Percentiles rank a stretch among this genome's conserved stretches.
These are phyloP conservation scores for Drosophila biarmipes DNA, from an alignment of 1,140 invertebrate genomes.

Conservation along the genomic window DNA sequence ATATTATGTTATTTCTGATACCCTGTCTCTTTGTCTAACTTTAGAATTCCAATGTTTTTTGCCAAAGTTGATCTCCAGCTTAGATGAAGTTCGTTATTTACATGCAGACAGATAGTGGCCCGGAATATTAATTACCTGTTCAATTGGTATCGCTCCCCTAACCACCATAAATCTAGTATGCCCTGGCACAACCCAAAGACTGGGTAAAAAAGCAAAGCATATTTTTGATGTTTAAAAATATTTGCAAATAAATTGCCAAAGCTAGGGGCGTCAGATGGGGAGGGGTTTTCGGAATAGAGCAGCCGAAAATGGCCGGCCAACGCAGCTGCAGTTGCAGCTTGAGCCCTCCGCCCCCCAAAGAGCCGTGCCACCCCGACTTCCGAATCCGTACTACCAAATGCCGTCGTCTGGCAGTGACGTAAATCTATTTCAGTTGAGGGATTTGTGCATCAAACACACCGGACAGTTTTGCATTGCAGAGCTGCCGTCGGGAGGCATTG, in stretches of 20 bases:
- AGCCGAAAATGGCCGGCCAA: conserved; percentile 72
- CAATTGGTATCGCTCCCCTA: neutral
- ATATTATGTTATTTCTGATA: too few species aligned
- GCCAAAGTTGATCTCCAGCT: too few species aligned
- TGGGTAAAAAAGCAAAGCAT: conserved; percentile 38
- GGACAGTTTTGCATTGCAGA: conserved; percentile 76
- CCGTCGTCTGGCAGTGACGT: conserved; percentile 75
- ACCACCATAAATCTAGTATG: neutral
- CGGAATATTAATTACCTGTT: neutral
- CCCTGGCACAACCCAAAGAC: neutral
- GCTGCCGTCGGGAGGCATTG: conserved; percentile 32
- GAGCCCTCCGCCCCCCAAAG: neutral
- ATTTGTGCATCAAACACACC: conserved; percentile 78
- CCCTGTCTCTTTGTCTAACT: too few species aligned
- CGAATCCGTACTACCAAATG: conserved; percentile 14
- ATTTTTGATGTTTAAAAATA: conserved; percentile 78
- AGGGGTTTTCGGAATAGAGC: conserved; percentile 3
- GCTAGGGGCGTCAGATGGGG: conserved; percentile 32
- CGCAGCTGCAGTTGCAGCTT: conserved; percentile 46
- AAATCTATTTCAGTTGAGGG: conserved; percentile 83
- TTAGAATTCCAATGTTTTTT: too few species aligned
- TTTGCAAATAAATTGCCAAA: conserved; percentile 74
- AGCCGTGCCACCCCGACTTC: neutral
- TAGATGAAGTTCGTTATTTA: neutral
- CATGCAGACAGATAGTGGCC: neutral